Evolutionary conservation across 1,140 invertebrate species (phyloP).

Genomic region (Eurosta solidaginis): DNA sequence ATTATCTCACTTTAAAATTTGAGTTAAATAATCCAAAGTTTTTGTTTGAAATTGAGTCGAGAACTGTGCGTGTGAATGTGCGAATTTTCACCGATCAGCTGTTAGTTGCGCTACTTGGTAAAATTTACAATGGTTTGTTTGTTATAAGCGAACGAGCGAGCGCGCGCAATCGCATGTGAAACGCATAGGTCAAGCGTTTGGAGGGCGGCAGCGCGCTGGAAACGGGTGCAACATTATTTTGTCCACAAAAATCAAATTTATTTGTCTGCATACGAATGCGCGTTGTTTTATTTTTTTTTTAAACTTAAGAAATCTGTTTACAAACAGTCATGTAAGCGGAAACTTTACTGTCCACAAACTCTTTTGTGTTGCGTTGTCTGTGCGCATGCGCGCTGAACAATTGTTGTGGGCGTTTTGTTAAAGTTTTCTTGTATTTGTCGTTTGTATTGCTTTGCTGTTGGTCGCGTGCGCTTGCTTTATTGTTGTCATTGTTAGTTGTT

Average conservation of each 20-base stretch:
- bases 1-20: too few species aligned
- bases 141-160: not conserved
- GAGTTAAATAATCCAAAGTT: too few species aligned
- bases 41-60: too few species aligned
- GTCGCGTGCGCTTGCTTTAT: conserved; percentile 18
- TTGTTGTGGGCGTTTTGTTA: conserved; percentile 21
- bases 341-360: not conserved
- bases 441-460: not conserved
- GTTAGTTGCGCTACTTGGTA: too few species aligned
- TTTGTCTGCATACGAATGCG: not conserved
- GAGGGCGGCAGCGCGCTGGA: not conserved
- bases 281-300: not conserved
- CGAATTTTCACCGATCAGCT: too few species aligned
- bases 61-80: too few species aligned
- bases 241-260: not conserved
- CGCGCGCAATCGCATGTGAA: conserved; percentile 2
- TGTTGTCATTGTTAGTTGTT: conserved; percentile 19
- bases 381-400: too few species aligned
- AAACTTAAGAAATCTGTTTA: not conserved
- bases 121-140: too few species aligned
- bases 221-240: too few species aligned
- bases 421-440: not conserved
- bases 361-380: not conserved
- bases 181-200: not conserved
- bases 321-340: not conserved